Base-by-base conservation (phyloP, 2,113 vertebrate species). In the Lutjanus erythropterus region DNA sequence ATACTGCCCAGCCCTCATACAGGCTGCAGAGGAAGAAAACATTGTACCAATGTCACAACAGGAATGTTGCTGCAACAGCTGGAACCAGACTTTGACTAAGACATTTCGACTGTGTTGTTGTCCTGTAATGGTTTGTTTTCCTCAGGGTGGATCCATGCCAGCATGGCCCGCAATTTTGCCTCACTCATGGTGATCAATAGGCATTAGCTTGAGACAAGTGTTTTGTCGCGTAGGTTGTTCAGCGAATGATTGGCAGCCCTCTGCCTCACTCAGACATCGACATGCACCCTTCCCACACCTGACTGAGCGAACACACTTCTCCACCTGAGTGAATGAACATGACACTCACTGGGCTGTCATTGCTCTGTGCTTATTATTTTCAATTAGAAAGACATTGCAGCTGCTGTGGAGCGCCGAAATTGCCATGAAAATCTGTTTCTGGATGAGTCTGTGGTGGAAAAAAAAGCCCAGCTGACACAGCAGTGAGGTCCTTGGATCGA, bases 181-280 rank as follows among this genome's bases (percentile, higher is more conserved):
- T 62, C 1, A 11, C 75, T 80, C 68, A 31, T 23, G 46, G 64
- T 86, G 86, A 88, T 88, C 89, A 86, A 89, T 87, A 87, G 72
- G 75, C 65, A 80, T 88, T 88, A 87, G 37, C 75, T 86, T 39
- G 52, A 85, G 81, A 90, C 80, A 84, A 80, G 61, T 84, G 78
- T 81, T 89, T 86, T 84, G 64, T 86, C 80, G 73, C 81, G 83
- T 64, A 55, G 66, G 70, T 64, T 83, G 64, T 86, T 87, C 78
- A 53, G 50, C 35, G 83, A 80, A 18, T 86, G 84, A 91, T 49
- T 78, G 86, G 61, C 86, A 80, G 58, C 29, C 84, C 53, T 67
- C 41, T 41, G 75, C 77, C 61, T 84, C 39, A 53, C 55, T 56
- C 52, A 64, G 60, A 75, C 65, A 25, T 61, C 44, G 75, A 75